Percentiles rank a stretch among this genome's conserved stretches.
Conservation (phyloP, 2,888 invertebrate genomes). For the Dryobotodes eremita region DNA sequence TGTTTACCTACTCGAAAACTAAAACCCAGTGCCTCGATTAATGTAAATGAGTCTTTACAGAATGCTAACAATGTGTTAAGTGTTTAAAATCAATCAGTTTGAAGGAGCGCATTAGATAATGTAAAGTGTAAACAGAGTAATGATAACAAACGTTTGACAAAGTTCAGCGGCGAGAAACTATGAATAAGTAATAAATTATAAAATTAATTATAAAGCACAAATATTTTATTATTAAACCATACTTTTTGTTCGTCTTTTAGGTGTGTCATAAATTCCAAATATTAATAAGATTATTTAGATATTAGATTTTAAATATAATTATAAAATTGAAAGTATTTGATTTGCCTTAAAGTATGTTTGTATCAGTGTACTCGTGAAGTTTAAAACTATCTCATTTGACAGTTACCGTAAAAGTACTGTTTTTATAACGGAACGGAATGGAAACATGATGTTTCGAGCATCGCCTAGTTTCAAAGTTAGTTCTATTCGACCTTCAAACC, state of each 20-base stretch:
- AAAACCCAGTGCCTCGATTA: not conserved
- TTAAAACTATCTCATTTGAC: too few species aligned
- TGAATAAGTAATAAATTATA: slow-evolving; percentile 1
- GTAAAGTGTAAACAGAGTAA: slow-evolving; percentile 4
- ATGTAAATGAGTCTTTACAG: slow-evolving; percentile 14
- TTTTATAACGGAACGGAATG: too few species aligned
- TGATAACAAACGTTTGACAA: slow-evolving; percentile 14
- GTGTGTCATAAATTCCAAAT: too few species aligned
- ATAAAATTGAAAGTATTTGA: too few species aligned
- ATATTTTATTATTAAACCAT: slow-evolving; percentile 8
- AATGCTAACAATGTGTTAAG: slow-evolving; percentile 14
- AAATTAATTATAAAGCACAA: slow-evolving; percentile 6
- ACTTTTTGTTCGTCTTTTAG: not conserved
- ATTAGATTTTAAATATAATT: too few species aligned
- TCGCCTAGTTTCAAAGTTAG: too few species aligned
- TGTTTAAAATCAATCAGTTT: slow-evolving; percentile 25
- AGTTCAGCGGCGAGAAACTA: not conserved
- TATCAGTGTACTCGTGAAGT: too few species aligned
- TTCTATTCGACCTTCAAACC: too few species aligned
- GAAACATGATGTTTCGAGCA: too few species aligned
- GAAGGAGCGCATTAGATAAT: slow-evolving; percentile 16
- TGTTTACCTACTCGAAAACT: not conserved
- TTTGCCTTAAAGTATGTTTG: too few species aligned
- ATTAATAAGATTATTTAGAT: too few species aligned
- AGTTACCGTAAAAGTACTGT: too few species aligned